phyloP scores from a whole-genome alignment of 2,888 invertebrate genomes.

The Meliscaeva auricollis region DNA sequence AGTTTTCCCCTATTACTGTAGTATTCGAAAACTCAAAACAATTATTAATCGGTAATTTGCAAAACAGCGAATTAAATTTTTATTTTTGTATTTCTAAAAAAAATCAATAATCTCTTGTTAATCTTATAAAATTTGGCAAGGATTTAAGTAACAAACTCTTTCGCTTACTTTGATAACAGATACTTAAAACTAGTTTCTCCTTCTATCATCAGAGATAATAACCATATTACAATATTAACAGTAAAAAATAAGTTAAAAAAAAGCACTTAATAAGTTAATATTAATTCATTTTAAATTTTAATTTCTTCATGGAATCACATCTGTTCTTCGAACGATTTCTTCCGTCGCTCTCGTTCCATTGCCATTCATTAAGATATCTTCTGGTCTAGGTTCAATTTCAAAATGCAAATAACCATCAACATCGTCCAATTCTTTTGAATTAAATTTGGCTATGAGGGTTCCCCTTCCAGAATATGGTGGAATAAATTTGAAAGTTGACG shows the following conservation, averaged over 20 bases:
- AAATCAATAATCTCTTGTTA: background rate
- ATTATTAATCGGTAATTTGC: too few relatives aligned
- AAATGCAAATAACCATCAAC: conserved; percentile 94
- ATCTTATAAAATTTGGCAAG: conserved; percentile 19
- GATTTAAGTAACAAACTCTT: background rate
- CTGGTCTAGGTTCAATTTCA: conserved; percentile 86
- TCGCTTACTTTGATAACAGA: background rate
- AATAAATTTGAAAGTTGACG: conserved; percentile 90
- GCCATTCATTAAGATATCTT: conserved; percentile 81
- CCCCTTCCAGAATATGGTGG: conserved; percentile 92
- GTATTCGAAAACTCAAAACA: too few relatives aligned
- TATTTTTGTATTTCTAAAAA: conserved; percentile 4
- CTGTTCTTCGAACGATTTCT: conserved; percentile 81
- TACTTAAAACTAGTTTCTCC: conserved; percentile 12
- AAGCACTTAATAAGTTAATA: background rate
- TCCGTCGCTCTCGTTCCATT: conserved; percentile 78
- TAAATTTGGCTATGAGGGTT: conserved; percentile 94
- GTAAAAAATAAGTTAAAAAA: background rate
- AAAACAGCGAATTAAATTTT: too few relatives aligned
- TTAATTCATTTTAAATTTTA: background rate
- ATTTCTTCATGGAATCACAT: conserved; percentile 80
- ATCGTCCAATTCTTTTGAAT: conserved; percentile 93
- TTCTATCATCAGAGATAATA: background rate
- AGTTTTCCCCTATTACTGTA: too few relatives aligned
- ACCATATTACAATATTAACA: background rate